A percentile compares a stretch with the other conserved stretches of the same genome.
phyloP scores from a whole-genome alignment of 2,113 vertebrate genomes.

The Triplophysa rosa region DNA sequence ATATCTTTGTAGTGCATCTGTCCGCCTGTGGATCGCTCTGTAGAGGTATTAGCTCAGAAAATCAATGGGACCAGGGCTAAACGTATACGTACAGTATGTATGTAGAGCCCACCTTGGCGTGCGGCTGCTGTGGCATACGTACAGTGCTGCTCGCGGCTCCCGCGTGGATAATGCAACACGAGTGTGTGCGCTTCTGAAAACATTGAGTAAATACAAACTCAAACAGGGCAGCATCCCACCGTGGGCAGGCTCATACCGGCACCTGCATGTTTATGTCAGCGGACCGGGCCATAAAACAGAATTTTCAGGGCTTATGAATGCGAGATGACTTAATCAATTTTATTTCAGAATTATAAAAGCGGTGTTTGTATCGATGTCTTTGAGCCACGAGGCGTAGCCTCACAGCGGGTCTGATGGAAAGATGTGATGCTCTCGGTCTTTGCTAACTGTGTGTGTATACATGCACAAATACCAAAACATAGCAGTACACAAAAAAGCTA shows the following conservation, averaged over 20 bases:
- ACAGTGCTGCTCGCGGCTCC: slow-evolving; percentile 54
- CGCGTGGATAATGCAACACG: slow-evolving; percentile 63
- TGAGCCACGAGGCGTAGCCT: slow-evolving; percentile 42
- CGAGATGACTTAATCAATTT: slow-evolving; percentile 78
- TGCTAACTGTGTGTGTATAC: neutral
- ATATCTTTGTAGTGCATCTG: slow-evolving; percentile 82
- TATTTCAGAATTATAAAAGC: slow-evolving; percentile 69
- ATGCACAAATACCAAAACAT: neutral
- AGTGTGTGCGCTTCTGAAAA: slow-evolving; percentile 58
- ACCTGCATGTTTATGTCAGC: slow-evolving; percentile 75
- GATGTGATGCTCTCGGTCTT: slow-evolving; percentile 1
- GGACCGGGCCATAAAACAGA: slow-evolving; percentile 75
- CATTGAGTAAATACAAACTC: slow-evolving; percentile 65
- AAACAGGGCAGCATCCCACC: slow-evolving; percentile 51
- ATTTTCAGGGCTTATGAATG: slow-evolving; percentile 76
- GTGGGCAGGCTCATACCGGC: slow-evolving; percentile 31
- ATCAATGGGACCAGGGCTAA: slow-evolving; percentile 74
- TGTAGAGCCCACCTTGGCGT: slow-evolving; percentile 16
- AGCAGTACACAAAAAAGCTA: neutral
- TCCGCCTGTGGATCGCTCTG: slow-evolving; percentile 74
- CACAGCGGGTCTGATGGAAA: neutral
- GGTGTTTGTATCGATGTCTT: slow-evolving; percentile 69
- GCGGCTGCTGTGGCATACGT: neutral
- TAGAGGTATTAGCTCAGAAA: slow-evolving; percentile 77
- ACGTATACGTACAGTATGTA: slow-evolving; percentile 61